Evolutionary conservation across 2,113 vertebrate genomes (phyloP), one percentile per base, ranked within the genome.

Genomic region (Paracanthobrama guichenoti): DNA sequence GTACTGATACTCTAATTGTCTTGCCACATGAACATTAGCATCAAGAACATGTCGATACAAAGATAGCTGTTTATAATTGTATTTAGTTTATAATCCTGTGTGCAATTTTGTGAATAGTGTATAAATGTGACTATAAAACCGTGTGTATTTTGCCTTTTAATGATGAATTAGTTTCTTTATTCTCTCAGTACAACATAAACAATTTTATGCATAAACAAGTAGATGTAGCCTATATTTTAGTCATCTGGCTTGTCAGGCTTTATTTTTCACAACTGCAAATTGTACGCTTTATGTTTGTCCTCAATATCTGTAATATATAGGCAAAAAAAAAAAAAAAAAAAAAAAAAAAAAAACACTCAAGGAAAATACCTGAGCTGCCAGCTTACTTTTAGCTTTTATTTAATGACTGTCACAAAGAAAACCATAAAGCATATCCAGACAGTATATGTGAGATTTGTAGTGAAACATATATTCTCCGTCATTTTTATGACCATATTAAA

Each of bases 81-180:
- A 88, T 92, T 91, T 93, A 90, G 89, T 89, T 93, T 93, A 81
- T 71, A 69, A 87, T 67, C 88, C 86, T 88, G 89, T 87, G 92
- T 94, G 91, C 86, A 92, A 92, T 89, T 86, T 89, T 83, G 90
- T 93, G 92, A 93, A 88, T 90, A 89, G 91, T 18, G 88, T 93
- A 92, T 91, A 83, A 86, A 83, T 89, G 82, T 89, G 87, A 82
- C 81, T 53, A 72, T 74, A 88, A 89, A 92, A 85, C 83, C 81
- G 86, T 89, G 84, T 9, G 87, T 91, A 88, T 91, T 91, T 86
- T 89, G 87, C 84, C 88, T 91, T 89, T 84, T 83, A 82, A 90
- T 86, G 60, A 79, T 91, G 90, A 89, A 92, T 84, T 35, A 85
- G 50, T 88, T 2, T 80, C 55, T 90, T 90, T 87, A 85, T 81